phyloP scores from a whole-genome alignment of 2,888 invertebrate genomes.

The Eristalinus aeneus region DNA sequence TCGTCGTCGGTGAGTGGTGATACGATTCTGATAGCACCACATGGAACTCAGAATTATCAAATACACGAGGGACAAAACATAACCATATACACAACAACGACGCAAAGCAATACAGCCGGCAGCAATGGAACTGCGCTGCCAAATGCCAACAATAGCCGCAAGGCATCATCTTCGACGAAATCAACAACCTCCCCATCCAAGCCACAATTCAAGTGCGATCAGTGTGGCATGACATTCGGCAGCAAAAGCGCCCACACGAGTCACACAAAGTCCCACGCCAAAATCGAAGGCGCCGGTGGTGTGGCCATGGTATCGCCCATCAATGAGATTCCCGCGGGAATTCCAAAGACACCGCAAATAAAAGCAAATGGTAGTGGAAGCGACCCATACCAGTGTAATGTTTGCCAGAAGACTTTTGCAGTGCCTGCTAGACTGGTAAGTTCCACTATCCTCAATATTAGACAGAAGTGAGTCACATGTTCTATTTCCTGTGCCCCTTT shows the following conservation, averaged over 20 bases:
- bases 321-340: conserved; percentile 76
- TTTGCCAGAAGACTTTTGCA: conserved; percentile 94
- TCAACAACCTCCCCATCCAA: conserved; percentile 76
- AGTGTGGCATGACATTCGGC: conserved; percentile 88
- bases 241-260: conserved; percentile 89
- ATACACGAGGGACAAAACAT: conserved; percentile 60
- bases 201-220: conserved; percentile 84
- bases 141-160: conserved; percentile 22
- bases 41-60: conserved; percentile 51
- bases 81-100: conserved; percentile 68
- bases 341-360: conserved; percentile 78
- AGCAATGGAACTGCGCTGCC: conserved; percentile 20
- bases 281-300: conserved; percentile 74
- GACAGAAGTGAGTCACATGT: background rate
- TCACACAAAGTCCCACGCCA: conserved; percentile 85
- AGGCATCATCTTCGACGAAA: conserved; percentile 70
- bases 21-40: conserved; percentile 40
- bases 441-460: conserved; percentile 13
- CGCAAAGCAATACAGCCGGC: conserved; percentile 19
- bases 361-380: conserved; percentile 78
- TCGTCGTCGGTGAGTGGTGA: conserved; percentile 31
- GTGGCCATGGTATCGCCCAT: conserved; percentile 47
- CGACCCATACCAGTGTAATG: conserved; percentile 93
- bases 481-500: conserved; percentile 1
- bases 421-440: conserved; percentile 90